Evolutionary conservation across 2,113 vertebrate genomes (phyloP).

Genomic region (Caloenas nicobarica): DNA sequence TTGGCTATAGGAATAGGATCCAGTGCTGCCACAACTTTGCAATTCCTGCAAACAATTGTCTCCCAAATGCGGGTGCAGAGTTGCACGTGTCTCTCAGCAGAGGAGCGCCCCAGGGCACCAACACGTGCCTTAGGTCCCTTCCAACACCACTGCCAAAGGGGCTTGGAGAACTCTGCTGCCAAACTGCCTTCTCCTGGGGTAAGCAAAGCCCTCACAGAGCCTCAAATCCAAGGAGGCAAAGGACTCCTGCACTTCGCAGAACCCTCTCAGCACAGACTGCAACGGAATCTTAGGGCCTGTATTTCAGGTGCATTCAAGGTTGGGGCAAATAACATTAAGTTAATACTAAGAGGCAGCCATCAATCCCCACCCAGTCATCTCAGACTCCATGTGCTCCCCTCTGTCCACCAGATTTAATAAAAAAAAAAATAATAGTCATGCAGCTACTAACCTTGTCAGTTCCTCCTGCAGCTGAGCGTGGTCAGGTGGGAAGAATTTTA

Average conservation of each 20-base stretch:
- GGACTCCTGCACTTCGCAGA: background rate
- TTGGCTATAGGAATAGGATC: background rate
- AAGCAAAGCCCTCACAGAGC: background rate
- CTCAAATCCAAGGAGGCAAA: background rate
- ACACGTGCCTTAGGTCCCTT: background rate
- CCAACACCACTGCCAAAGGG: background rate
- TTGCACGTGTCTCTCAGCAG: accelerated
- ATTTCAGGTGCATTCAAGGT: background rate
- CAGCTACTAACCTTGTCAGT: slow-evolving; percentile 88
- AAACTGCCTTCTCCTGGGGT: background rate
- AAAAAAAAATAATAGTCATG: background rate
- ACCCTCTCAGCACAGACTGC: background rate
- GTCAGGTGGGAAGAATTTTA: slow-evolving; percentile 98
- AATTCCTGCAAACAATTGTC: background rate
- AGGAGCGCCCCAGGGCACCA: background rate
- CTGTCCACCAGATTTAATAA: background rate
- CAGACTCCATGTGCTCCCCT: background rate
- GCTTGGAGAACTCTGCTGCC: background rate
- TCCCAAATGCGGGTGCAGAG: accelerated
- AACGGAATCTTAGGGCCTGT: background rate
- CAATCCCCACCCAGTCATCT: background rate
- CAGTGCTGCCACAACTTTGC: background rate
- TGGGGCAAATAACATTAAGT: background rate
- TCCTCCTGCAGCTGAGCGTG: slow-evolving; percentile 96
- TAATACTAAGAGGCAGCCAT: background rate